These are phyloP conservation scores for Drosophila melanosoma DNA, from an alignment of 2,888 invertebrate genomes.

Conservation along the genomic window DNA sequence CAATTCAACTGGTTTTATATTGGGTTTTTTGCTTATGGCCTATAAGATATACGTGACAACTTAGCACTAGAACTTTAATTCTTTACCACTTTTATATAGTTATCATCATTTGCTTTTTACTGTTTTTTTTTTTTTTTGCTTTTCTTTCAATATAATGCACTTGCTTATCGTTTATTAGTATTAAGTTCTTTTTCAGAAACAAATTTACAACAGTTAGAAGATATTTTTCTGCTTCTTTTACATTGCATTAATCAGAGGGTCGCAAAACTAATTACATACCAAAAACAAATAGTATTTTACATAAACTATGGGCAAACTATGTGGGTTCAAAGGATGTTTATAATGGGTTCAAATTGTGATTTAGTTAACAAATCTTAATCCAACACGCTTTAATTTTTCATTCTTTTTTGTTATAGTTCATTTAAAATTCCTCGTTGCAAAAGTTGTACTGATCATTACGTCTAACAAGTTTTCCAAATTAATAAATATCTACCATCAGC, in stretches of 20 bases:
- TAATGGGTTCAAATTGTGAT: conserved; percentile 14
- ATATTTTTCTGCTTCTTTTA: conserved; percentile 18
- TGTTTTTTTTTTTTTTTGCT: conserved; percentile 15
- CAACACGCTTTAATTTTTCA: conserved; percentile 20
- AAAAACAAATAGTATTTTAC: conserved; percentile 20
- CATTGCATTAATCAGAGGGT: conserved; percentile 21
- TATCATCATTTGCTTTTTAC: conserved; percentile 27
- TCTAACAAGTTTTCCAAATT: conserved; percentile 49
- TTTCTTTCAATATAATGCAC: conserved; percentile 73
- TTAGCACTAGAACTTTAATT: conserved; percentile 57
- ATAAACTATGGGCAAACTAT: conserved; percentile 18
- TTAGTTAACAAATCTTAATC: conserved; percentile 30
- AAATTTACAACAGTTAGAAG: conserved; percentile 54
- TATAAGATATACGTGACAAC: conserved; percentile 73
- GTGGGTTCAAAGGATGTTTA: conserved; percentile 5
- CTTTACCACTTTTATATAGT: conserved; percentile 29
- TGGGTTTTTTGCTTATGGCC: conserved; percentile 61
- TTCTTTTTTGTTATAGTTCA: conserved; percentile 21
- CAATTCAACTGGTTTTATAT: conserved; percentile 61
- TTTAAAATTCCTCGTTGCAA: conserved; percentile 79
- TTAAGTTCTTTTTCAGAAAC: conserved; percentile 43
- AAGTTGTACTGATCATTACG: conserved; percentile 73
- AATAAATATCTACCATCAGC: conserved; percentile 22
- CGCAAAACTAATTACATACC: conserved; percentile 18
- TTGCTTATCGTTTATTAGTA: conserved; percentile 65